phyloP scores from a whole-genome alignment of 2,888 invertebrate genomes.

The Axea sp. region DNA sequence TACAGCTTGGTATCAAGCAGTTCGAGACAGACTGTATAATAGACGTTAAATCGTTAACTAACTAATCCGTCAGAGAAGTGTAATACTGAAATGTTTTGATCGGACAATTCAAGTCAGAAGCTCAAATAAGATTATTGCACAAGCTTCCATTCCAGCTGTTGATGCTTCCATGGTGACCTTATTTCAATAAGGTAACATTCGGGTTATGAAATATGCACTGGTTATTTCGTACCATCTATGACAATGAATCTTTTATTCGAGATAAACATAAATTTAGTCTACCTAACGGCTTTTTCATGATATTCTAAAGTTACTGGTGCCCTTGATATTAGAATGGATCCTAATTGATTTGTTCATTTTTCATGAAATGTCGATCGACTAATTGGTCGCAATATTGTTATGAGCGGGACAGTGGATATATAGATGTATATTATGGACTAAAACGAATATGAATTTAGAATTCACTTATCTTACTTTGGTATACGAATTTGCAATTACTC shows the following conservation, averaged over 20 bases:
- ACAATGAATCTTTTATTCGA: constrained; percentile 22
- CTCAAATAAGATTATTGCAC: constrained; percentile 61
- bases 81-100: constrained; percentile 48
- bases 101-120: constrained; percentile 57
- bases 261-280: constrained; percentile 23
- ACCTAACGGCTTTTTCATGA: constrained; percentile 27
- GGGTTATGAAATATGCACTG: constrained; percentile 29
- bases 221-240: constrained; percentile 43
- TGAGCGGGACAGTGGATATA: background rate
- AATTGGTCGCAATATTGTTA: constrained; percentile 2
- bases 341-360: constrained; percentile 35
- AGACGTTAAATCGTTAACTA: constrained; percentile 50
- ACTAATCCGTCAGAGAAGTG: constrained; percentile 38
- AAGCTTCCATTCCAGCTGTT: constrained; percentile 51
- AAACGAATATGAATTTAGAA: too few species aligned
- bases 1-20: constrained; percentile 47
- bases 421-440: too few species aligned
- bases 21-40: constrained; percentile 20
- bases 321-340: constrained; percentile 27
- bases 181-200: constrained; percentile 52
- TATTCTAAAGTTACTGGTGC: constrained; percentile 19
- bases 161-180: constrained; percentile 56
- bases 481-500: too few species aligned
- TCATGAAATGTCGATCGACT: background rate
- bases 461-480: too few species aligned